Base-by-base conservation (phyloP, 2,113 vertebrate species). In the Riparia riparia region DNA sequence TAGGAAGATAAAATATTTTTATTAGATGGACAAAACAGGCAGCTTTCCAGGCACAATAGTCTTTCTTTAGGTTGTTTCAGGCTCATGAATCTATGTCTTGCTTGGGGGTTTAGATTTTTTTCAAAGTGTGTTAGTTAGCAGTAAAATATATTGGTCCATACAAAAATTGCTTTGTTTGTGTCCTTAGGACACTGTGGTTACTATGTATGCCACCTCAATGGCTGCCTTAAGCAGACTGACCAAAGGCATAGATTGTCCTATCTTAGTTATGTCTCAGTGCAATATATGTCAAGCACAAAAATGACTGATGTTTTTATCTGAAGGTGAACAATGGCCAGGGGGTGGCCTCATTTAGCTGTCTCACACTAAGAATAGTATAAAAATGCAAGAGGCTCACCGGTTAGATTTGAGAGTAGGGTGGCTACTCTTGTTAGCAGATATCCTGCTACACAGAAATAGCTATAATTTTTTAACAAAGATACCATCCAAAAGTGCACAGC, bases 271-370 rank as follows among this genome's bases (percentile, higher is more conserved):
- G 9, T 42, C 51, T 34, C 50, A 58, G 37, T 72, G 80, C 93
- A 89, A 85, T 61, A 32, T 7, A 66, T 86, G 15, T 37, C 11
- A 3, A 70, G 41, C 17, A 85, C 16, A 76, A 65, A 85, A 72
- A 72, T 69, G 54, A 29, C 26, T 51, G 31, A 61, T 34, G 20
- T 58, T 85, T 96, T 91, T 81, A n/a, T 58, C 41, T 56, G 56
- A 76, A 81, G 42, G 18, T 91, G 68, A 80, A 54, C 42, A 50
- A n/a, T 19, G 64, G 74, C 87, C 74, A 86, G 66, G 63, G 58
- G 61, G 45, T 94, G 84, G 63, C 65, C 73, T 79, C 70, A 69
- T 95, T 93, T 89, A 87, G 45, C 91, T 61, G 9, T 72, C 32
- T 94, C 79, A 60, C 12, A 32, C 19, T 60, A 32, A 47, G 45